Evolutionary conservation across 2,888 invertebrate species (phyloP), one percentile per base, ranked within the genome.

Genomic region (Sarcophaga subvicina): DNA sequence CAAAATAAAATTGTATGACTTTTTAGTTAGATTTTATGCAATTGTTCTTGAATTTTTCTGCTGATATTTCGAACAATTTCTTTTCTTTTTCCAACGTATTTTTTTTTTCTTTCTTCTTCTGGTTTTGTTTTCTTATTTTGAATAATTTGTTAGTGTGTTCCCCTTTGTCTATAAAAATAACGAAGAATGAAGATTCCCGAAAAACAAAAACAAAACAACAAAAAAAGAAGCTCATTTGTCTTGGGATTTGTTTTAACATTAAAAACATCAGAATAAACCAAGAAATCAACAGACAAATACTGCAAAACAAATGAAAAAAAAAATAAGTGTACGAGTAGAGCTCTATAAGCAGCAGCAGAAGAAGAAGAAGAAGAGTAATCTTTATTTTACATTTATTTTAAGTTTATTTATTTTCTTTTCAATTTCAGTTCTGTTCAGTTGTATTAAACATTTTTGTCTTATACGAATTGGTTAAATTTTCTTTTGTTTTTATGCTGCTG

Each of bases 211-310:
- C 22, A 11, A 37, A 17, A n/a, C 27, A 22, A n/a, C 22, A 37
- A 72, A 12, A 62, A 79, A 81, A 80, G 77, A 82, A 49, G 70
- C 84, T 87, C 81, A 87, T 87, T 87, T 87, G 87, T 87, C 87
- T 87, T 87, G 87, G 87, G 87, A 87, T 87, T 87, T 87, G 87
- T 87, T 87, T 87, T 87, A 82, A 76, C 87, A 84, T 87, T 81
- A 84, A 81, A 75, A 80, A 84, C 80, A 85, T 71, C 71, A 66
- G 49, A 80, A 76, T 17, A 76, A 80, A 78, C 60, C 37, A 54
- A 71, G 76, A 54, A n/a, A 37, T 37, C 37, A 37, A 37, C 37
- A 37, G 37, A 37, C 37, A 37, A 37, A 37, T 37, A 37, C 37
- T 54, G 64, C 37, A n/a, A 64, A 76, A 76, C 25, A 25, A 37